A percentile compares a stretch with the other conserved stretches of the same genome.
Evolutionary conservation across 2,113 vertebrate genomes (phyloP).

Genomic region (Strix uralensis): DNA sequence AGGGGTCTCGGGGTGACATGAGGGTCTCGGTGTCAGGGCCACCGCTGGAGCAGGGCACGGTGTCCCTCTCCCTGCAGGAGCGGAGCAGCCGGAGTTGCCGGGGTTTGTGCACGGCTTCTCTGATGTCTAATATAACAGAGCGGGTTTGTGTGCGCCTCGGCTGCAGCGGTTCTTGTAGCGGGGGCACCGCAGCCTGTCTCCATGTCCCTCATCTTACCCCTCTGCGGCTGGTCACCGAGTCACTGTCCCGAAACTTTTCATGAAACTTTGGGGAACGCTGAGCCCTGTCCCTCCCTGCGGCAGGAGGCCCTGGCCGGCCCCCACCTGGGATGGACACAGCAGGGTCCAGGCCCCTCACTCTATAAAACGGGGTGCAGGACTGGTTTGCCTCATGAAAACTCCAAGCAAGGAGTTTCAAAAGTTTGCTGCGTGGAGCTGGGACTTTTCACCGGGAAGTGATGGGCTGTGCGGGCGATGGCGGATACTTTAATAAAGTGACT

Average conservation of each 20-base stretch:
- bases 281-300: neutral
- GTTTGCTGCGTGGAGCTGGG: neutral
- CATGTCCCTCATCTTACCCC: accelerated
- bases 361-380: accelerated
- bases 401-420: neutral
- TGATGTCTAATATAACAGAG: accelerated
- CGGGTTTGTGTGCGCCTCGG: neutral
- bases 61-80: neutral
- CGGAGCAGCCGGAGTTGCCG: neutral
- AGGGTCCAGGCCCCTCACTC: neutral
- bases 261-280: neutral
- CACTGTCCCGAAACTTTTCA: neutral
- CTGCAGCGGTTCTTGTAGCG: too few relatives aligned
- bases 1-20: neutral
- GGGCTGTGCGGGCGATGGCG: neutral
- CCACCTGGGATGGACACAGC: neutral
- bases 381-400: neutral
- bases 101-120: neutral
- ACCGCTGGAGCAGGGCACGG: accelerated
- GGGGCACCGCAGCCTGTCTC: neutral
- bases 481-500: too few relatives aligned
- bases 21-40: neutral
- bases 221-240: neutral
- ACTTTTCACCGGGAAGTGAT: neutral
- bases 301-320: neutral